These are phyloP conservation scores for Dipus sagitta DNA, from an alignment of 2,797 vertebrate genomes.

Conservation along the genomic window DNA sequence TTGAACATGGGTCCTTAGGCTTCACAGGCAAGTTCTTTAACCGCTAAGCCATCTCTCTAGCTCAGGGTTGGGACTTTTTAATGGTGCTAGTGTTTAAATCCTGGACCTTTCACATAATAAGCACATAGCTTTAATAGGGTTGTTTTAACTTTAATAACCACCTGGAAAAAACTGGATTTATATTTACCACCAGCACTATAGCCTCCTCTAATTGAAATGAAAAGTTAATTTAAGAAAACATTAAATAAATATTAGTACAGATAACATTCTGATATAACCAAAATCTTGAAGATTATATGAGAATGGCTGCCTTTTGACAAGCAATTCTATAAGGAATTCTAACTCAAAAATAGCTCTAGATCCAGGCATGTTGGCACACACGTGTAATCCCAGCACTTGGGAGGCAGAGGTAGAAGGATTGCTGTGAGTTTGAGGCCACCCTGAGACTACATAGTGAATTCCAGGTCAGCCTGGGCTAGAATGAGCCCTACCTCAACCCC, in stretches of 20 bases:
- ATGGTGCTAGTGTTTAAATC: neutral
- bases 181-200: conserved; percentile 25
- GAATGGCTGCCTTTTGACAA: conserved; percentile 38
- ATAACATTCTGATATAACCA: conserved; percentile 47
- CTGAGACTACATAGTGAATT: too few relatives aligned
- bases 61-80: neutral
- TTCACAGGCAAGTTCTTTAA: too few relatives aligned
- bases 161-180: conserved; percentile 13
- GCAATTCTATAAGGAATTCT: conserved; percentile 56
- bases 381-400: neutral
- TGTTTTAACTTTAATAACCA: conserved; percentile 50
- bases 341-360: conserved; percentile 27
- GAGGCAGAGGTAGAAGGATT: too few relatives aligned
- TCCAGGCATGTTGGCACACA: too few relatives aligned
- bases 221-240: conserved; percentile 52
- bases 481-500: too few relatives aligned
- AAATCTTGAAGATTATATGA: conserved; percentile 45
- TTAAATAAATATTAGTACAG: conserved; percentile 50
- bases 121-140: neutral
- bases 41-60: too few relatives aligned
- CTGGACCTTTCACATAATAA: neutral
- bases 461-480: too few relatives aligned
- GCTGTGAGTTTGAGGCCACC: too few relatives aligned
- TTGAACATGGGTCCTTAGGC: too few relatives aligned
- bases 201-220: conserved; percentile 42